Base-by-base conservation (phyloP, 2,113 vertebrate species). In the Anolis carolinensis region DNA sequence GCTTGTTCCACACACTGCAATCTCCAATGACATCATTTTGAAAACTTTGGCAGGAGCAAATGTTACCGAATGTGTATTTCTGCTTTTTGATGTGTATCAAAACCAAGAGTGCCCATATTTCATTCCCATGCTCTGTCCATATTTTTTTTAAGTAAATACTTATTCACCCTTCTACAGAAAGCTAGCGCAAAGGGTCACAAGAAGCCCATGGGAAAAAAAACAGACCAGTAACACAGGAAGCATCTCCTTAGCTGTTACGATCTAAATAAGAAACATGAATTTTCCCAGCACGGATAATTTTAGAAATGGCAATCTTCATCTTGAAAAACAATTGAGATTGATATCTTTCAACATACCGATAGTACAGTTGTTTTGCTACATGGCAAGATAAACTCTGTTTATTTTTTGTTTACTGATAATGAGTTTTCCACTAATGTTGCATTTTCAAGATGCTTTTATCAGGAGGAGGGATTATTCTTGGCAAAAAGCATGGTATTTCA, bases 231-330 rank as follows among this genome's bases (percentile, higher is more conserved):
- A 67, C 59, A 84, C 79, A 74, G 86, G 63, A 93, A 95, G 89
- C 65, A 81, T 82, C 74, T 36, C 84, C 83, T 50, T 78, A 65
- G 55, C 59, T 88, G 50, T 74, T n/a, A 75, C 79, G 65, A 89
- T 73, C 81, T 90, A 90, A 91, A 90, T 79, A 68, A 92, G 85
- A 82, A 89, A 48, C 83, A 78, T 13, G 27, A 18, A 81, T 72
- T 90, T 92, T 89, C 83, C 30, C 85, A 92, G 77, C 59, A 78
- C 86, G 70, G 44, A 10, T 84, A 79, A 85, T 87, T 90, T 94
- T 87, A 85, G 83, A 92, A 90, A 87, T 65, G 89, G 67, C 39
- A 86, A 85, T 81, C 89, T 93, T 71, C 82, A 81, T 90, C 48
- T 82, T 79, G 23, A 55, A 30, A 39, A 48, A 11, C 48, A 92